Conservation (phyloP, 2,797 vertebrate species). For the Sebastes steindachneri region DNA sequence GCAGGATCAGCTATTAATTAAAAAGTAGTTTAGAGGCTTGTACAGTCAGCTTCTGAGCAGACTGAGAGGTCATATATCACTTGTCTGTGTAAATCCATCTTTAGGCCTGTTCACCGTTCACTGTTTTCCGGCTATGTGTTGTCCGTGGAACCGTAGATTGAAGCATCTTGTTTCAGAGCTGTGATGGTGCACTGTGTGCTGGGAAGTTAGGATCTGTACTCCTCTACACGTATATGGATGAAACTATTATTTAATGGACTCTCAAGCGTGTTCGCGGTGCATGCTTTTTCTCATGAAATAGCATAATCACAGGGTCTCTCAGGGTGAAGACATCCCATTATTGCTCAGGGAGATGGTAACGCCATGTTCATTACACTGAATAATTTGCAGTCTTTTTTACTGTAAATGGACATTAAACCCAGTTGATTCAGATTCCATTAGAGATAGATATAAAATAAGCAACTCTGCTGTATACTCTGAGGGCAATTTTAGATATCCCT, state of each 20-base stretch:
- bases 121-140: not conserved
- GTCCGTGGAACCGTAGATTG: not conserved
- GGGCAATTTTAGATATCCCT: not conserved
- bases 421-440: not conserved
- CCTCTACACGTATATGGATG: not conserved
- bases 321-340: not conserved
- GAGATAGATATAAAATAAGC: not conserved
- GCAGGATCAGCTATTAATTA: constrained; percentile 65
- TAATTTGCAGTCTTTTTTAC: constrained; percentile 8
- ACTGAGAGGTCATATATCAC: constrained; percentile 27
- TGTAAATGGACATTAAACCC: not conserved
- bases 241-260: not conserved
- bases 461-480: not conserved
- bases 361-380: constrained; percentile 16
- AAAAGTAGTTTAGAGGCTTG: constrained; percentile 49
- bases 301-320: constrained; percentile 4
- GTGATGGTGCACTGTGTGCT: not conserved
- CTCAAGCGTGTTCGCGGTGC: not conserved
- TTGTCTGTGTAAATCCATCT: not conserved
- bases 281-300: constrained; percentile 13
- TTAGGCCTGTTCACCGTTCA: not conserved
- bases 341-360: constrained; percentile 9
- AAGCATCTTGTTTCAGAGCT: not conserved
- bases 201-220: not conserved
- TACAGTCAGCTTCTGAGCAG: constrained; percentile 9